phyloP scores from a whole-genome alignment of 1,140 invertebrate species.

The Conus ventricosus region DNA sequence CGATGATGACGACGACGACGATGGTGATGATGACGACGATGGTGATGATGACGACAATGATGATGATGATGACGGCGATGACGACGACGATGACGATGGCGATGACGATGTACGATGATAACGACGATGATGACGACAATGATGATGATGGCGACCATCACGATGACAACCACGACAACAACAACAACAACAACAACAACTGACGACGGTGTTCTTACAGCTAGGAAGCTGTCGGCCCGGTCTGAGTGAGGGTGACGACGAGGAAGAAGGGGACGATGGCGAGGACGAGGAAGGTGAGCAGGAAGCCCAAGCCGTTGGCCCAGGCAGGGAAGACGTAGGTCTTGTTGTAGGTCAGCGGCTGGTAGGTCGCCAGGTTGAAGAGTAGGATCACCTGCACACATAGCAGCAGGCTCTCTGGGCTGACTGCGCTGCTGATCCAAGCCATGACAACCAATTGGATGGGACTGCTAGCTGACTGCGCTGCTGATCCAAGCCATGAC shows the following conservation, averaged over 20 bases:
- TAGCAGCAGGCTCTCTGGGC: neutral
- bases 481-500: too few relatives aligned
- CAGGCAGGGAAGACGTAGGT: constrained; percentile 23
- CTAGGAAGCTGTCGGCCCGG: neutral
- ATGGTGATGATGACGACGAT: neutral
- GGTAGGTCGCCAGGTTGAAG: constrained; percentile 13
- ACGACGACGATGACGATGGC: neutral
- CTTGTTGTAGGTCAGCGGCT: constrained; percentile 28
- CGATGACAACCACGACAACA: too few relatives aligned
- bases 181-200: too few relatives aligned
- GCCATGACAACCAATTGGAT: too few relatives aligned
- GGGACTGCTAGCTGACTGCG: too few relatives aligned
- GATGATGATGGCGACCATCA: neutral
- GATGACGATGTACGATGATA: neutral
- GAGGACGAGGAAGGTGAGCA: neutral
- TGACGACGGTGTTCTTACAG: neutral
- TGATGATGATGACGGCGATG: neutral
- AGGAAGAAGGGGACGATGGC: neutral
- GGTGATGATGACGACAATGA: neutral
- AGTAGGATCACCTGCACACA: neutral
- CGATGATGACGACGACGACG: neutral
- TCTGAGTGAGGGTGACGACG: neutral
- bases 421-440: too few relatives aligned
- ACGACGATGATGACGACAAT: neutral
- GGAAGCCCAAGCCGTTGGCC: constrained; percentile 14